Base-by-base conservation (phyloP, 2,113 vertebrate genomes). In the Ictalurus punctatus region DNA sequence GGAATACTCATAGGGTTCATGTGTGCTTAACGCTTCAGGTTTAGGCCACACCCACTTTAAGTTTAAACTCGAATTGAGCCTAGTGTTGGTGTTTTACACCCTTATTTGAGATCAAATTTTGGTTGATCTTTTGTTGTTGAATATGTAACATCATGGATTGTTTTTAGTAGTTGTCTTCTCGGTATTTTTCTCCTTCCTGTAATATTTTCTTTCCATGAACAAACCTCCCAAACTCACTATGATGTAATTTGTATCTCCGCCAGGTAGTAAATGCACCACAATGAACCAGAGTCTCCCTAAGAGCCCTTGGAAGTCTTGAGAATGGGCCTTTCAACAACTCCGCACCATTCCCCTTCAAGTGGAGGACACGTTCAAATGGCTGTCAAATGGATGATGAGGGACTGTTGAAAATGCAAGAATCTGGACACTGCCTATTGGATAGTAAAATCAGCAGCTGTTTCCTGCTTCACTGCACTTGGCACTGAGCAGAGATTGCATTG, bases 401-500 rank as follows among this genome's bases (percentile, higher is more conserved):
- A 78, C 90, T 86, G 89, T 86, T 93, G 93, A 90, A 92, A 90
- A 27, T 44, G 40, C 74, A 88, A 52, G 44, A n/a, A 73, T 83
- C 81, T 17, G 12, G 82, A 85, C 17, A 16, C n/a, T 92, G 85
- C 87, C 92, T 92, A 58, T 84, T 87, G 54, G 21, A 89, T 87
- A 19, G 87, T 91, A 74, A 90, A 27, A 74, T 9, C 87, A 88
- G 83, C 92, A 94, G 90, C 91, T 93, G 92, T 91, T 91, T 94
- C 90, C 59, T 88, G 27, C 74, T 67, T 90, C 71, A 90, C 8
- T 48, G 86, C 83, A 10, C 63, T 89, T 86, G 74, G 90, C 25
- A 44, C 25, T 25, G 85, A 82, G 48, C 7, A 27, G 74, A 63
- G 63, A 48, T 74, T 90, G 88, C 67, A 84, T 81, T 58, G 52